Conservation (phyloP, 2,888 invertebrate species). For the Leistus spinibarbis region DNA sequence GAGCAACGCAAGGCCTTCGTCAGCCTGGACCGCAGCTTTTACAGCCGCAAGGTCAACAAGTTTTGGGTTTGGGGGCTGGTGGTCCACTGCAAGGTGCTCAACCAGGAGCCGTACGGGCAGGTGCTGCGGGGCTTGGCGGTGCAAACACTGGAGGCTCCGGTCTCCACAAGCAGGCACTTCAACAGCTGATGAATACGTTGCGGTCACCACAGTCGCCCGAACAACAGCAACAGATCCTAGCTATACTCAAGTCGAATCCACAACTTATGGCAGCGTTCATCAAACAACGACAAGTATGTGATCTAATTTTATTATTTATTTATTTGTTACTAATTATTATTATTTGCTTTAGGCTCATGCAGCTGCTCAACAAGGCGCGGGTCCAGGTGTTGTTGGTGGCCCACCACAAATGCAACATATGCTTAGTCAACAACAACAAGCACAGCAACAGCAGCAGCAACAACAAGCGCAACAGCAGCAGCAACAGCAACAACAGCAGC, state of each 20-base stretch:
- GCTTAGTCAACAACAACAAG: constrained; percentile 54
- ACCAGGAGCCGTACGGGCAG: constrained; percentile 42
- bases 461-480: constrained; percentile 56
- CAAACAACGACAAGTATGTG: constrained; percentile 76
- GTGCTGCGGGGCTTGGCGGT: constrained; percentile 44
- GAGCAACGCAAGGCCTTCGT: constrained; percentile 55
- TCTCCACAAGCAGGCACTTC: constrained; percentile 70
- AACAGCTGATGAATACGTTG: constrained; percentile 87
- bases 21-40: constrained; percentile 60
- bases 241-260: constrained; percentile 91
- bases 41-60: constrained; percentile 54
- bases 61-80: constrained; percentile 53
- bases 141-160: constrained; percentile 50
- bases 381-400: constrained; percentile 49
- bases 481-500: constrained; percentile 58
- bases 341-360: constrained; percentile 49
- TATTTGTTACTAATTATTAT: neutral
- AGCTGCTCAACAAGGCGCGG: constrained; percentile 47
- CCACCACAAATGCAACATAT: constrained; percentile 63
- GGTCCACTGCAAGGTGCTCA: constrained; percentile 50
- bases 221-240: constrained; percentile 88
- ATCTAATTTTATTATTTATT: neutral
- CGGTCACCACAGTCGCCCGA: constrained; percentile 89
- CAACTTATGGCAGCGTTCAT: constrained; percentile 95
- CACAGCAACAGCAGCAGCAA: too few species aligned